These are phyloP conservation scores for Muscicapa adusta DNA, from an alignment of 2,113 vertebrate genomes.

Conservation along the genomic window DNA sequence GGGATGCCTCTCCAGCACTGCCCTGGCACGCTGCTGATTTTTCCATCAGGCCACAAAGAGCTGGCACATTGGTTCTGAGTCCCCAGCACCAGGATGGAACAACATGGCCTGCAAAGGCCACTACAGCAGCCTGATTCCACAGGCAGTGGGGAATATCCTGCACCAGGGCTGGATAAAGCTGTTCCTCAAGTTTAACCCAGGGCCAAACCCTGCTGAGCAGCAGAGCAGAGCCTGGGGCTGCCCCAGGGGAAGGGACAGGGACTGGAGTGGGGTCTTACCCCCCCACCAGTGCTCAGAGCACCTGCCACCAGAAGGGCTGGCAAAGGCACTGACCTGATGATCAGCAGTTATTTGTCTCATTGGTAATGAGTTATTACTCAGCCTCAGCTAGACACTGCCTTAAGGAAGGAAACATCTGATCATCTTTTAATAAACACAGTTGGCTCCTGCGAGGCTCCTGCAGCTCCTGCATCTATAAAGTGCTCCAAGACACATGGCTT, in stretches of 20 bases:
- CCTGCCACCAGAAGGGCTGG: neutral
- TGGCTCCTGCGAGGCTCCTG: conserved; percentile 11
- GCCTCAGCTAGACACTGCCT: conserved; percentile 44
- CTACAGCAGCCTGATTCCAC: neutral
- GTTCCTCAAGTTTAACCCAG: rapidly evolving
- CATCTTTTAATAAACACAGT: conserved; percentile 55
- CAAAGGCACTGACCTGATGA: neutral
- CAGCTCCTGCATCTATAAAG: conserved; percentile 8
- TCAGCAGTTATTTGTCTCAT: conserved; percentile 19
- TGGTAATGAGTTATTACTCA: conserved; percentile 35
- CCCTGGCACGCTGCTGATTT: neutral
- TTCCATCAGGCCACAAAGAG: neutral
- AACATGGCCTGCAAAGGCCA: rapidly evolving
- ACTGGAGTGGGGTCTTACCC: neutral
- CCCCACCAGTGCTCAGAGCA: rapidly evolving
- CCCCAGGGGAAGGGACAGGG: neutral
- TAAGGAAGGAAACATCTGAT: conserved; percentile 52
- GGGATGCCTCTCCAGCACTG: neutral
- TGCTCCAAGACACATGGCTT: neutral
- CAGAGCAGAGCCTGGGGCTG: neutral
- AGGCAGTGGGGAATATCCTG: neutral
- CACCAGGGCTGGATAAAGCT: neutral
- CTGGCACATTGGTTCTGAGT: neutral
- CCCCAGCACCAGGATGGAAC: neutral
- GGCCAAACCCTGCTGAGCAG: neutral